Conservation (phyloP, 2,888 invertebrate genomes). For the Melikaiella ostensackeni region DNA sequence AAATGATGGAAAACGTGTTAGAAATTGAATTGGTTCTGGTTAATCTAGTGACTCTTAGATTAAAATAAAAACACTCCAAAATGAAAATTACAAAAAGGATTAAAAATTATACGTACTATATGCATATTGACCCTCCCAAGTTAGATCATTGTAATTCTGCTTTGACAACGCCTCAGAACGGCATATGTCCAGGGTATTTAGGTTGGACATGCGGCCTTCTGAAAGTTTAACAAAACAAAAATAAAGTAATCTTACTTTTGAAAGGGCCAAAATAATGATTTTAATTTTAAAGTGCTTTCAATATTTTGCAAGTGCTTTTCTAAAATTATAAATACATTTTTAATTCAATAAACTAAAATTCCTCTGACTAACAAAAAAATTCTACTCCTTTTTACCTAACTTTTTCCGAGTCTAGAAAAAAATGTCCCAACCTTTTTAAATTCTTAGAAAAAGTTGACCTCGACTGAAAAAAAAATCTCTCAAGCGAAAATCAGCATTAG, state of each 20-base stretch:
- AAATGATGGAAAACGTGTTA: constrained; percentile 21
- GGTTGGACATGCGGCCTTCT: constrained; percentile 38
- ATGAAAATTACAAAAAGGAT: constrained; percentile 3
- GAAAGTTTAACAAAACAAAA: constrained; percentile 39
- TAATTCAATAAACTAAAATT: not conserved
- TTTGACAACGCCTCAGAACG: constrained; percentile 39
- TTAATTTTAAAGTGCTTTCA: not conserved
- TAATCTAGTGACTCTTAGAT: no score
- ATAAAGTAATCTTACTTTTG: constrained; percentile 19
- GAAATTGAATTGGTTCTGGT: not conserved
- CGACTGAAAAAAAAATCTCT: constrained; percentile 2
- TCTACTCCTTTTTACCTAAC: no score
- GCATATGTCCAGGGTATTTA: constrained; percentile 40
- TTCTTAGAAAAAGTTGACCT: constrained; percentile 1
- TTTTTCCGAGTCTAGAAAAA: not conserved
- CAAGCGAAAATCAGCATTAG: constrained; percentile 10
- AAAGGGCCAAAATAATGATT: not conserved
- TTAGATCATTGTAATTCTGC: constrained; percentile 37
- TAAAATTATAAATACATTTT: not conserved
- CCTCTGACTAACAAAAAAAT: not conserved
- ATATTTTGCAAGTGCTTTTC: not conserved
- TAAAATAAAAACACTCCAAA: not conserved
- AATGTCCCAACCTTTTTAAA: not conserved
- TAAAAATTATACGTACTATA: constrained; percentile 40
- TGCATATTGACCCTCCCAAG: constrained; percentile 38